Evolutionary conservation across 1,140 invertebrate genomes (phyloP).

Genomic region (Lerema accius): DNA sequence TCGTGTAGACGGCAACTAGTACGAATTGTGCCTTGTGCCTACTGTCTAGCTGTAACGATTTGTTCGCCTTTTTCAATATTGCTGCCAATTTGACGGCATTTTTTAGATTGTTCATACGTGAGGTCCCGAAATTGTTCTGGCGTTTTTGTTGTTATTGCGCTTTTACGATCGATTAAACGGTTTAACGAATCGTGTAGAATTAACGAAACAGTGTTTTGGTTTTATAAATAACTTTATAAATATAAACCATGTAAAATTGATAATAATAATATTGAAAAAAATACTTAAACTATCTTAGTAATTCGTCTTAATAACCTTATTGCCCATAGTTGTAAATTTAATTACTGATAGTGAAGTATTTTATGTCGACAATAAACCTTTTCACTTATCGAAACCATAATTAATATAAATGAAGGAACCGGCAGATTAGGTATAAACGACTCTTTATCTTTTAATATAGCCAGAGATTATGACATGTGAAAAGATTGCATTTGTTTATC

Average conservation of each 20-base stretch:
- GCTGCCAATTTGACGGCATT: conserved; percentile 36
- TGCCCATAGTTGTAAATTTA: conserved; percentile 12
- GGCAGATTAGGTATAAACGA: conserved; percentile 22
- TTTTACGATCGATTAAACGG: not conserved
- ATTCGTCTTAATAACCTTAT: not conserved
- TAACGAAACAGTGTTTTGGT: no score
- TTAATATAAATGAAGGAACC: conserved; percentile 22
- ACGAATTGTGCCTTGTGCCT: conserved; percentile 61
- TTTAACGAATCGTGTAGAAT: no score
- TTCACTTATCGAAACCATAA: conserved; percentile 15
- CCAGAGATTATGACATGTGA: conserved; percentile 16
- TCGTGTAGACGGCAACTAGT: conserved; percentile 71
- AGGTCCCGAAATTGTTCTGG: not conserved
- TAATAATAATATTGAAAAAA: no score
- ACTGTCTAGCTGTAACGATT: conserved; percentile 58
- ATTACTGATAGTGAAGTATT: conserved; percentile 21
- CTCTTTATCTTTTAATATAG: conserved; percentile 33
- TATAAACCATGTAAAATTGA: not conserved
- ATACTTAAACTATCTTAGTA: not conserved
- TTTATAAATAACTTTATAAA: not conserved
- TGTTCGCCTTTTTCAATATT: conserved; percentile 49
- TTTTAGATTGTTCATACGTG: conserved; percentile 5
- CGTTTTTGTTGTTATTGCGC: not conserved
- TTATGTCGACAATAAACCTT: conserved; percentile 23
- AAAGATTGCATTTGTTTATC: conserved; percentile 40